A percentile compares a stretch with the other conserved stretches of the same genome.
Conservation (phyloP, 1,140 invertebrate genomes). For the Drosophila ogumai region DNA sequence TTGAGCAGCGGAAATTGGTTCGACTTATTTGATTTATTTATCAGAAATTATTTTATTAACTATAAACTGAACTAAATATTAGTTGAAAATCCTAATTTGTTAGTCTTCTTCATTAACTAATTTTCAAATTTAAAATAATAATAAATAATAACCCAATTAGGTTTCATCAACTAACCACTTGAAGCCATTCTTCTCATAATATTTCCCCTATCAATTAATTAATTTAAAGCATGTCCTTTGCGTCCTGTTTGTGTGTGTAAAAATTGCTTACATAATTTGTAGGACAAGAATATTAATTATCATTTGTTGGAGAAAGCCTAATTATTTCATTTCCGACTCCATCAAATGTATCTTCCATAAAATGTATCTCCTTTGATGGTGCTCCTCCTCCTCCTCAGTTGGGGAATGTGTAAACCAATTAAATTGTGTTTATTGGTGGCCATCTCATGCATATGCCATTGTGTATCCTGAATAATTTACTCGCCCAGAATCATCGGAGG, state of each 20-base stretch:
- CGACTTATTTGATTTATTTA: not conserved
- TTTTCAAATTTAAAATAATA: not conserved
- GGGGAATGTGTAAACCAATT: slow-evolving; percentile 23
- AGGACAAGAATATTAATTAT: not conserved
- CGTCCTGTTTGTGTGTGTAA: not conserved
- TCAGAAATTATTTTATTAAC: too few relatives aligned
- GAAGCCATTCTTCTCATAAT: not conserved
- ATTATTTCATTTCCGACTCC: not conserved
- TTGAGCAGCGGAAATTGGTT: not conserved
- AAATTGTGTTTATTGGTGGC: slow-evolving; percentile 31
- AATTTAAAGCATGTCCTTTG: not conserved
- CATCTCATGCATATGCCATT: slow-evolving; percentile 23
- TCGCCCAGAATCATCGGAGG: slow-evolving; percentile 2
- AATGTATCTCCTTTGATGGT: too few relatives aligned
- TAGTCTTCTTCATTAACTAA: not conserved
- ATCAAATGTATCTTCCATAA: not conserved
- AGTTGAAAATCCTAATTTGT: not conserved
- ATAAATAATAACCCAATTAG: not conserved
- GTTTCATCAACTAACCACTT: not conserved
- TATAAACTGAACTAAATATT: too few relatives aligned
- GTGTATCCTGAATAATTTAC: slow-evolving; percentile 29
- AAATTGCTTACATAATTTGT: not conserved
- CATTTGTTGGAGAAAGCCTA: not conserved
- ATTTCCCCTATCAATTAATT: not conserved
- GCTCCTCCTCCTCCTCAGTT: too few relatives aligned